Base-by-base conservation (phyloP, 2,113 vertebrate species). In the Semicossyphus pulcher region DNA sequence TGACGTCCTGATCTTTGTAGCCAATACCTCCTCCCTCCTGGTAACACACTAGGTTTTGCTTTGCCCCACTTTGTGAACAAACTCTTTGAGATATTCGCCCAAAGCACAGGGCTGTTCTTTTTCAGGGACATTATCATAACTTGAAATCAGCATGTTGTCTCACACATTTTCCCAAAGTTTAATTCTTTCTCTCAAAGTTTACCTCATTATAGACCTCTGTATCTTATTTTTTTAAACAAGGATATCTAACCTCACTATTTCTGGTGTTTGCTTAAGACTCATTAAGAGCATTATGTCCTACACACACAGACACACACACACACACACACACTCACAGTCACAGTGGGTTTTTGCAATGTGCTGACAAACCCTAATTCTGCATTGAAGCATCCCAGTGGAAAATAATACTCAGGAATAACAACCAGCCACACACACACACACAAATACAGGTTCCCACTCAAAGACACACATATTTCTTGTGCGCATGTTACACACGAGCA, bases 341-440 rank as follows among this genome's bases (percentile, higher is more conserved):
- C 78, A 64, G 64, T 56, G 72, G 62, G 39, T 64, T 82, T 81
- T 71, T 51, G 39, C 45, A 86, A 83, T 89, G 48, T 87, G 77
- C 87, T 89, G 81, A 89, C 83, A 82, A 78, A 85, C 62, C 76
- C 84, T 85, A 83, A 88, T 80, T 74, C 47, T 70, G 67, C 58
- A 75, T 80, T 21, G 37, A 42, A 71, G 58, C 29, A 72, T 85
- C 72, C 60, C 72, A 53, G 29, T 2, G 31, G 59, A 78, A 63
- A 70, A 77, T 51, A 76, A 49, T 51, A 25, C 32, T n/a, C 39
- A 48, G 53, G 52, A 86, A 75, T 72, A 83, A 76, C 48, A 68
- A 65, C 20, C 28, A 51, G 4, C 15, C 39, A 23, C 23, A 26
- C 12, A 23, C 18, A 63, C 14, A 58, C 18, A 32, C 31, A 12